Base-by-base conservation (phyloP, 2,797 vertebrate species). In the Onychomys leucogaster region DNA sequence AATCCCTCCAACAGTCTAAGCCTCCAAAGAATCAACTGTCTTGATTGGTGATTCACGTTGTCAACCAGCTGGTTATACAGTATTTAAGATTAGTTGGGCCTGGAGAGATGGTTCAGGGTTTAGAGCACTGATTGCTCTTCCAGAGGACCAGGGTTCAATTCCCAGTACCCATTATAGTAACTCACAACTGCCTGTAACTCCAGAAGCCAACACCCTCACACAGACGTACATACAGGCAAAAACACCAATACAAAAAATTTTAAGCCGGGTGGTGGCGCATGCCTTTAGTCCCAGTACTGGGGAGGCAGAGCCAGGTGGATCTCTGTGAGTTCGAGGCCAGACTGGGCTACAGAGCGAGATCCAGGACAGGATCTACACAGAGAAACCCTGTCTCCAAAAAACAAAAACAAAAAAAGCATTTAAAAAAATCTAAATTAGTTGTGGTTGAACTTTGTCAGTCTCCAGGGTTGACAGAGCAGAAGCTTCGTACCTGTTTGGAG, bases 401-500 rank as follows among this genome's bases (percentile, higher is more conserved):
- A 55, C 13, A 49, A 49, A 49, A 49, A 49, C 10, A 49, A 49
- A 49, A 49, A 49, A 49, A 49, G 9, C 49, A 49, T 49, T 49
- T 17, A 19, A 19, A 69, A 69, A 69, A n/a, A 55, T 55, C 16
- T 55, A 37, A 71, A 57, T 76, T 23, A 73, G 63, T 49, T 91
- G 76, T 43, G 34, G 52, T 67, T 86, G 75, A 85, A 91, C 21
- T 89, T 82, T 63, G 65, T 89, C 69, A 97, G 96, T 95, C 87
- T 76, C 96, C 98, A 86, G 98, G 87, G 13, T 84, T 99, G 96
- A 99, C 98, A 1, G 98, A 98, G 2, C 98, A 98, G 67, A 98
- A 98, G 85, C 98, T 99, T 43, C 98, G 80, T 21, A 65, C 96
- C 4, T 98, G 99, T 8, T 98, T 99, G 59, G 99, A 99, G 87